Evolutionary conservation across 1,140 invertebrate species (phyloP).

Genomic region (Drosophila persimilis): DNA sequence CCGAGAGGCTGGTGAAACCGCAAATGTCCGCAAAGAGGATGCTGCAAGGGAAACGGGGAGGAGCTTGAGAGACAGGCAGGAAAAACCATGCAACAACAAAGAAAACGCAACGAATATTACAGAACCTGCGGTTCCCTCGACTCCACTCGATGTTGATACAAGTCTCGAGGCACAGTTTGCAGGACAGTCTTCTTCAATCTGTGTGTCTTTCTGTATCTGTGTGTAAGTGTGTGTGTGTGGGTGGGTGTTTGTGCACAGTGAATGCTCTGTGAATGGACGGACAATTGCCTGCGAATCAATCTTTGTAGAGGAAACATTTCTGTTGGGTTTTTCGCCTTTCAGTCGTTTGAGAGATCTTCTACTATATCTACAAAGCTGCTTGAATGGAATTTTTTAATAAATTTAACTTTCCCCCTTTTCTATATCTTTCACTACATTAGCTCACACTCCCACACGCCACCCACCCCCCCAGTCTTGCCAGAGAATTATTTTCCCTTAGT

Average conservation of each 20-base stretch:
- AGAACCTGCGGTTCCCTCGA: slow-evolving; percentile 16
- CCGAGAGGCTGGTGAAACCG: slow-evolving; percentile 97
- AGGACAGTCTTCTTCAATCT: background rate
- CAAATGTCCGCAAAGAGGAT: slow-evolving; percentile 99
- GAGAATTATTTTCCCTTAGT: slow-evolving; percentile 11
- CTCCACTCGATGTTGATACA: slow-evolving; percentile 16
- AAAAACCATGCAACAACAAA: slow-evolving; percentile 3
- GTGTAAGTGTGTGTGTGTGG: slow-evolving; percentile 11
- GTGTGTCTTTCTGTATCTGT: background rate
- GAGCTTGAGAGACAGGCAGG: background rate
- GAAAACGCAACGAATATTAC: slow-evolving; percentile 33
- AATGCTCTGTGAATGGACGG: too few relatives aligned
- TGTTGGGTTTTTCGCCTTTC: too few relatives aligned
- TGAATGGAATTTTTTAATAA: slow-evolving; percentile 35
- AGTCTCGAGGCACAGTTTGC: slow-evolving; percentile 21
- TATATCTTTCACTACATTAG: slow-evolving; percentile 2
- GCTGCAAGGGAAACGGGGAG: slow-evolving; percentile 85
- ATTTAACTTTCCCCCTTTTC: slow-evolving; percentile 22
- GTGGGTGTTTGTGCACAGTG: background rate
- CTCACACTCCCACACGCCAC: background rate
- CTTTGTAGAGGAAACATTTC: too few relatives aligned
- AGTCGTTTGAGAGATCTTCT: too few relatives aligned
- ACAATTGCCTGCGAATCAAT: too few relatives aligned
- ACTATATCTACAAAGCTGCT: slow-evolving; percentile 3
- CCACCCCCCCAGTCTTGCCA: background rate